Percentiles rank a stretch among this genome's conserved stretches.
These are phyloP conservation scores for Penaeus japonicus DNA, from an alignment of 1,140 invertebrate species.

Conservation along the genomic window DNA sequence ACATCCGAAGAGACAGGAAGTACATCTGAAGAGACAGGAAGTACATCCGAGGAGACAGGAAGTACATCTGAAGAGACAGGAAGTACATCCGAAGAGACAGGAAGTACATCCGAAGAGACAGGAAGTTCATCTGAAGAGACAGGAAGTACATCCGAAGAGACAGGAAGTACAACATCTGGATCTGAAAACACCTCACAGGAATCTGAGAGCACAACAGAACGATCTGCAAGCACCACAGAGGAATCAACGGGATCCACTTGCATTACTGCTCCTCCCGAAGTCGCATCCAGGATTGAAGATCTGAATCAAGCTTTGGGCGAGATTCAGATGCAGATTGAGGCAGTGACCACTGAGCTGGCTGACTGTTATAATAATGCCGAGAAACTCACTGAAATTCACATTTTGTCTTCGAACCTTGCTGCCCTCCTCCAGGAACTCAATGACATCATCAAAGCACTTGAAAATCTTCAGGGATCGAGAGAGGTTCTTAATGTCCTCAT, in stretches of 20 bases:
- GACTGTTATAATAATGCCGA: not conserved
- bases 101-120: no score
- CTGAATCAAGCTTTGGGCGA: not conserved
- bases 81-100: no score
- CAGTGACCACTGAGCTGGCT: not conserved
- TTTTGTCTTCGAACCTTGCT: not conserved
- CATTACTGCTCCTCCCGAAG: not conserved
- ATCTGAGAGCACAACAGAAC: no score
- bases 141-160: no score
- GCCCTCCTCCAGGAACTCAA: not conserved
- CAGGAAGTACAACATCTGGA: no score
- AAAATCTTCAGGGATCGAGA: not conserved
- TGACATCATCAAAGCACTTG: not conserved
- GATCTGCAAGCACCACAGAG: not conserved
- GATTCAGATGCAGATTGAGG: not conserved
- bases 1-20: no score
- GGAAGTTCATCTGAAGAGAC: no score
- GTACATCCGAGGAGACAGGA: no score
- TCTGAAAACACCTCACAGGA: no score
- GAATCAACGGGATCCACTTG: not conserved
- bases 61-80: no score
- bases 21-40: no score
- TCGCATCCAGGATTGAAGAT: not conserved
- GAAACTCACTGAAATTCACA: not conserved
- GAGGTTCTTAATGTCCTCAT: conserved; percentile 15